These are phyloP conservation scores for Xestobium rufovillosum DNA, from an alignment of 2,888 invertebrate species.

Conservation along the genomic window DNA sequence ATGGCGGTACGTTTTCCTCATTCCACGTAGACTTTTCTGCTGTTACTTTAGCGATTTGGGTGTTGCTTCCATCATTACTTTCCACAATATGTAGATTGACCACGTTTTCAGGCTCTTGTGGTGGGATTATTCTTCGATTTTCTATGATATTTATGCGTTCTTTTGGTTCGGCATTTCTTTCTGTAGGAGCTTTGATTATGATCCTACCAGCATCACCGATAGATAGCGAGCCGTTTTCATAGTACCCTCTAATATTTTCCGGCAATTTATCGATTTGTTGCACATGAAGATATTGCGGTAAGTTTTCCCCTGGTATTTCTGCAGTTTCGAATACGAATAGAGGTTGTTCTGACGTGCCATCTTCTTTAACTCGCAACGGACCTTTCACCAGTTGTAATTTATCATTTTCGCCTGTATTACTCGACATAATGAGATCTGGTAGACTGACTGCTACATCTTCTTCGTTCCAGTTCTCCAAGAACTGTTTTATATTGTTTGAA, in stretches of 20 bases:
- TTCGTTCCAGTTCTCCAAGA: slow-evolving; percentile 39
- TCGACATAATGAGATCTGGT: neutral
- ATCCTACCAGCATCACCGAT: neutral
- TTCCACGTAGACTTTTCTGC: too few relatives aligned
- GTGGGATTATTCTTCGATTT: neutral
- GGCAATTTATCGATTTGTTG: neutral
- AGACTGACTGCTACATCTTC: slow-evolving; percentile 29
- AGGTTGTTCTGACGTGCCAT: neutral
- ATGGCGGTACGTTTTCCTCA: too few relatives aligned
- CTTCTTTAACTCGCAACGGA: too few relatives aligned
- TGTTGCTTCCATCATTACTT: too few relatives aligned
- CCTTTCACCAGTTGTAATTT: neutral
- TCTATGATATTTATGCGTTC: neutral
- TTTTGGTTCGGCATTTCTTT: neutral
- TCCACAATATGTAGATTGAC: slow-evolving; percentile 2
- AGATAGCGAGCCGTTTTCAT: neutral
- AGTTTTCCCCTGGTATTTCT: neutral
- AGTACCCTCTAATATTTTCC: slow-evolving; percentile 1
- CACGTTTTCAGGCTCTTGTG: neutral
- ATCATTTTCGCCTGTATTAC: neutral
- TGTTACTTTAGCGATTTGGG: neutral
- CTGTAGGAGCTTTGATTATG: neutral
- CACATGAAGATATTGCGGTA: slow-evolving; percentile 1
- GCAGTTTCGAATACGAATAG: neutral
- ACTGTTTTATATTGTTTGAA: slow-evolving; percentile 35